phyloP scores from a whole-genome alignment of 2,113 vertebrate species.

The Ellobius talpinus region DNA sequence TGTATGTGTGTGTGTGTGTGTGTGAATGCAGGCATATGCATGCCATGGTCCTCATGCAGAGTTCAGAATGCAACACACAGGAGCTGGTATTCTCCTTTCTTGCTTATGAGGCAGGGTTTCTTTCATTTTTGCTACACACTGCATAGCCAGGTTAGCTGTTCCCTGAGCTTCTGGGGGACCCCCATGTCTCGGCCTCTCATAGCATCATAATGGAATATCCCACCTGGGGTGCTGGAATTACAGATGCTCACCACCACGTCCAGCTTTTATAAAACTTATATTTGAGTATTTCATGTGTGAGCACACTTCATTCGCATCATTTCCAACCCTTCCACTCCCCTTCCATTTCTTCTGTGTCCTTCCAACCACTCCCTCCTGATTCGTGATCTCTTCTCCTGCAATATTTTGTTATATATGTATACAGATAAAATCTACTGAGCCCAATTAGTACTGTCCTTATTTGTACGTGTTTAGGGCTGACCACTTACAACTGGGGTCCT shows the following conservation, averaged over 20 bases:
- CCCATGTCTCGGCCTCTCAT: neutral
- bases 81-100: neutral
- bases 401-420: neutral
- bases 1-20: neutral
- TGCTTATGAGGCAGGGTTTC: neutral
- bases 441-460: neutral
- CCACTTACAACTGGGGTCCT: neutral
- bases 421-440: neutral
- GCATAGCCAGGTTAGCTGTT: neutral
- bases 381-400: neutral
- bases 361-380: neutral
- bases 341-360: neutral
- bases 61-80: neutral
- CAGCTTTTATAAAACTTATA: neutral
- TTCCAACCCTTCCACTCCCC: no score
- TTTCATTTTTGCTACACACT: neutral
- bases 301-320: neutral
- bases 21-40: rapidly evolving
- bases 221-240: neutral
- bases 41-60: neutral
- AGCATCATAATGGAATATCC: neutral
- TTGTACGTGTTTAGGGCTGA: neutral
- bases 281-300: neutral
- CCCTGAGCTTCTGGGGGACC: neutral
- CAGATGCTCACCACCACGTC: neutral